A percentile compares a stretch with the other conserved stretches of the same genome.
These are phyloP conservation scores for Coreius guichenoti DNA, from an alignment of 2,797 vertebrate species.

Conservation along the genomic window DNA sequence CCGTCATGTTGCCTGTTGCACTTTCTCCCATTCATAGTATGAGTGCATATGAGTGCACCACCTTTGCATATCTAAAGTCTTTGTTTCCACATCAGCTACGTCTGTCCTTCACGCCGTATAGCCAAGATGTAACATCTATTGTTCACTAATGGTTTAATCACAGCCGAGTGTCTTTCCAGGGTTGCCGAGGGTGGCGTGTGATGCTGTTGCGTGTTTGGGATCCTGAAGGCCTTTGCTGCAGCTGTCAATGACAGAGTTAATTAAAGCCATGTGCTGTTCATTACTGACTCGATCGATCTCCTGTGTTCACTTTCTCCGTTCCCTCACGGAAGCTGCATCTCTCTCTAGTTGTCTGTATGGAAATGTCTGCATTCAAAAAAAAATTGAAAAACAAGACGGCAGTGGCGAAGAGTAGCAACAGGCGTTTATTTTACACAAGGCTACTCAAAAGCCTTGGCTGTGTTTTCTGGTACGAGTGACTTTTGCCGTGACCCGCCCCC, in stretches of 20 bases:
- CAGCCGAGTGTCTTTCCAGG: background rate
- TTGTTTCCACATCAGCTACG: too few species aligned
- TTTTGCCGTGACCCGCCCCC: background rate
- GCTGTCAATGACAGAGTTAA: slow-evolving; percentile 43
- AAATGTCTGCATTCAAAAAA: background rate
- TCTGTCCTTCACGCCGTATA: background rate
- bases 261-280: slow-evolving; percentile 16
- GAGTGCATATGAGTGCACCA: too few species aligned
- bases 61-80: too few species aligned
- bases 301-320: background rate
- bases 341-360: background rate
- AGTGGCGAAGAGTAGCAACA: background rate
- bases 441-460: background rate
- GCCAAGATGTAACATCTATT: background rate
- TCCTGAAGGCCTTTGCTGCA: slow-evolving; percentile 28
- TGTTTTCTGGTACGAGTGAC: background rate
- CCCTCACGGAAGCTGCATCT: background rate
- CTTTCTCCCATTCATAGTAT: too few species aligned
- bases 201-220: background rate
- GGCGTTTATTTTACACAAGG: background rate
- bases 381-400: background rate
- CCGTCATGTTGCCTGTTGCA: too few species aligned
- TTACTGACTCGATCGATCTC: slow-evolving; percentile 10
- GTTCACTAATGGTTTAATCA: background rate
- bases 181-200: background rate